phyloP scores from a whole-genome alignment of 1,140 invertebrate species.

The Bacillus rossius region DNA sequence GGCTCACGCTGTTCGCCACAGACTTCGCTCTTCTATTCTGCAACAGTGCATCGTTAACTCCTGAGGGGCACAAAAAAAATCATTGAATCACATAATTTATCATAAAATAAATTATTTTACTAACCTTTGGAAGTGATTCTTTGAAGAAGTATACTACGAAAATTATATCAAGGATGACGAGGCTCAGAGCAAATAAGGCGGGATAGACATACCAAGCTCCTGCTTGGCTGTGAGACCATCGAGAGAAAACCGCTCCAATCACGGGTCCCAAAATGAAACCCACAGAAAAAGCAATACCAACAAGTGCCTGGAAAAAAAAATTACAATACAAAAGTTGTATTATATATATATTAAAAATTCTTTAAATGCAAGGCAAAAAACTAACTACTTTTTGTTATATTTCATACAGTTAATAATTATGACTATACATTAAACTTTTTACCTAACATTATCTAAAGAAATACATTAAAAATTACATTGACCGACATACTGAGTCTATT shows the following conservation, averaged over 20 bases:
- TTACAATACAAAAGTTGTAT: background rate
- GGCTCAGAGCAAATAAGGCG: conserved; percentile 75
- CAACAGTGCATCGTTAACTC: conserved; percentile 35
- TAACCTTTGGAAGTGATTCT: conserved; percentile 78
- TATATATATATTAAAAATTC: background rate
- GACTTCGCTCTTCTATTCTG: conserved; percentile 63
- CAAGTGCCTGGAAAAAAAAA: conserved; percentile 81
- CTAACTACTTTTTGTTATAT: background rate
- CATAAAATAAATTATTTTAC: background rate
- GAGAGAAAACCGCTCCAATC: conserved; percentile 88
- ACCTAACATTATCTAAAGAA: too few relatives aligned
- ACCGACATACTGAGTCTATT: too few relatives aligned
- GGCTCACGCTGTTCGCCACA: conserved; percentile 57
- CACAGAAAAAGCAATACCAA: conserved; percentile 95
- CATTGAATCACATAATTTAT: background rate
- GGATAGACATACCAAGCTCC: conserved; percentile 76
- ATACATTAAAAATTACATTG: too few relatives aligned
- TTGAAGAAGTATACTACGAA: conserved; percentile 71
- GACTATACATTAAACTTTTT: too few relatives aligned
- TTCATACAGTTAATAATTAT: too few relatives aligned
- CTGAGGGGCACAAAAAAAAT: conserved; percentile 4
- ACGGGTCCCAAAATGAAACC: conserved; percentile 95
- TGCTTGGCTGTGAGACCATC: conserved; percentile 50
- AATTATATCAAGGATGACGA: conserved; percentile 73
- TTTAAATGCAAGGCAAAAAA: background rate